Conservation (phyloP, 2,797 vertebrate species). For the Poecilia gillii region DNA sequence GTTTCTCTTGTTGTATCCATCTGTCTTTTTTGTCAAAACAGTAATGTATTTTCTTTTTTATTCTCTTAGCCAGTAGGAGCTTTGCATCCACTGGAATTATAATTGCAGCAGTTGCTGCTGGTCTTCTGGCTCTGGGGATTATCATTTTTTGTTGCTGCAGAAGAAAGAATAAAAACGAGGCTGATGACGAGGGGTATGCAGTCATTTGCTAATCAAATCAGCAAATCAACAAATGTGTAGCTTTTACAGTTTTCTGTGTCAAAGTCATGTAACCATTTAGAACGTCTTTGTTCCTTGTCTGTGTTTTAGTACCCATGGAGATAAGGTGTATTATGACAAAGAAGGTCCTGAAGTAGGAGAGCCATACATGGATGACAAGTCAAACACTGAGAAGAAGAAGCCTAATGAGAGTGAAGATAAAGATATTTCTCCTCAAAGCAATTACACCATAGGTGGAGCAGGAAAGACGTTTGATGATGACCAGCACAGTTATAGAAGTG, state of each 20-base stretch:
- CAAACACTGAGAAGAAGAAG: conserved; percentile 34
- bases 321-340: conserved; percentile 57
- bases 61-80: conserved; percentile 84
- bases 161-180: conserved; percentile 54
- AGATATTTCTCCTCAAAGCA: conserved; percentile 17
- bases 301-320: conserved; percentile 52
- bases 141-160: conserved; percentile 86
- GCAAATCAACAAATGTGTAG: neutral
- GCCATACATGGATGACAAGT: conserved; percentile 45
- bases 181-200: conserved; percentile 82
- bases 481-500: conserved; percentile 43
- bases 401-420: conserved; percentile 29
- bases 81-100: conserved; percentile 83
- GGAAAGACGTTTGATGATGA: conserved; percentile 48
- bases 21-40: neutral
- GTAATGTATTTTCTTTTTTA: neutral
- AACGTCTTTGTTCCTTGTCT: neutral
- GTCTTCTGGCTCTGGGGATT: conserved; percentile 79
- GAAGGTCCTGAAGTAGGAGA: conserved; percentile 41
- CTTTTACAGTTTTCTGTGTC: neutral
- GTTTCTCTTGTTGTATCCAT: neutral
- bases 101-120: conserved; percentile 80
- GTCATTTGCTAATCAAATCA: neutral
- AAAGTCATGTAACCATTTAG: neutral
- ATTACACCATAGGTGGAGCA: neutral